Conservation (phyloP, 2,888 invertebrate species). For the Microplitis manilae region DNA sequence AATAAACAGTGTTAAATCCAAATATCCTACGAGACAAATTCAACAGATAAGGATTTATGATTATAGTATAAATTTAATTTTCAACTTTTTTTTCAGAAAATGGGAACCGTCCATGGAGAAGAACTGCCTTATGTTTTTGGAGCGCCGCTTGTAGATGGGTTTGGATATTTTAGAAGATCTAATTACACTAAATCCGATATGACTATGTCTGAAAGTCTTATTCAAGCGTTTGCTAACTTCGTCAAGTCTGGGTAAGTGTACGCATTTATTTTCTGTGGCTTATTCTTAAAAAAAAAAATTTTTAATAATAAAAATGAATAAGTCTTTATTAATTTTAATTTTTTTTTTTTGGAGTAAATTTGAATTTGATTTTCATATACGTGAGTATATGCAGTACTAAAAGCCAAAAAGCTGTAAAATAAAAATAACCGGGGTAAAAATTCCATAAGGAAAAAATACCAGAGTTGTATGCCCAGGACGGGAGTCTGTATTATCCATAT, state of each 20-base stretch:
- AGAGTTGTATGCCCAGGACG: slow-evolving; percentile 7
- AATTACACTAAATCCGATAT: slow-evolving; percentile 92
- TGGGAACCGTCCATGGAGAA: slow-evolving; percentile 94
- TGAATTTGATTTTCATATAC: background rate
- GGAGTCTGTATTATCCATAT: slow-evolving; percentile 38
- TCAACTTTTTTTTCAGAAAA: slow-evolving; percentile 75
- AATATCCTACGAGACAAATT: too few relatives aligned
- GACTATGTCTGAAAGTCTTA: slow-evolving; percentile 88
- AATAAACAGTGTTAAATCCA: too few relatives aligned
- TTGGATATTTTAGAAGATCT: slow-evolving; percentile 84
- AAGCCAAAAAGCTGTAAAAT: background rate
- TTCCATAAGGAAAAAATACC: slow-evolving; percentile 39
- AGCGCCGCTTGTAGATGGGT: slow-evolving; percentile 88
- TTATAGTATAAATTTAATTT: background rate
- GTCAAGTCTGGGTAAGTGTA: slow-evolving; percentile 87
- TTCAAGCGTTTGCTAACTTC: slow-evolving; percentile 91
- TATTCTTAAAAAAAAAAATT: background rate
- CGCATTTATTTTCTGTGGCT: background rate
- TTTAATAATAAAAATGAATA: too few relatives aligned
- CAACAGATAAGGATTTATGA: background rate
- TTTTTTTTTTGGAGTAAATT: background rate
- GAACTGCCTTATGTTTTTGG: slow-evolving; percentile 93
- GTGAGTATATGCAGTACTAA: background rate
- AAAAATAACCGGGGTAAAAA: slow-evolving; percentile 43
- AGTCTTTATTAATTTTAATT: too few relatives aligned